These are phyloP conservation scores for Rhinichthys osculus DNA, from an alignment of 2,797 vertebrate genomes.

Conservation along the genomic window DNA sequence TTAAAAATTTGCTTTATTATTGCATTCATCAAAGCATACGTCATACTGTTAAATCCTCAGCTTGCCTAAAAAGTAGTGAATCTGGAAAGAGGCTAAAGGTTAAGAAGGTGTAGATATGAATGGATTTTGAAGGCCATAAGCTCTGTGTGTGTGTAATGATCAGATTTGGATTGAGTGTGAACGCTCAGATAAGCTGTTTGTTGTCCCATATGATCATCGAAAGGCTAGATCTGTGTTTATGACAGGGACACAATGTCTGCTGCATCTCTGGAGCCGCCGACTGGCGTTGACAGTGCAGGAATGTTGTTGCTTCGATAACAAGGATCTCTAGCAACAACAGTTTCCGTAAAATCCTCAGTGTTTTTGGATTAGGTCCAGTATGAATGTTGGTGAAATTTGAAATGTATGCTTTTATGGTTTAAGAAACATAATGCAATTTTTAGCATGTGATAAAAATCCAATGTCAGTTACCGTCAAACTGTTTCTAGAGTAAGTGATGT, in stretches of 20 bases:
- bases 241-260: conserved; percentile 28
- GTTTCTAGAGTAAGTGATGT: neutral
- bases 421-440: neutral
- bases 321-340: neutral
- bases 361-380: neutral
- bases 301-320: conserved; percentile 50
- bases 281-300: conserved; percentile 24
- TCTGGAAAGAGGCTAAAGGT: conserved; percentile 7
- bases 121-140: neutral
- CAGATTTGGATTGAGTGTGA: neutral
- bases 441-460: neutral
- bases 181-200: neutral
- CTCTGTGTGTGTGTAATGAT: neutral
- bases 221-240: conserved; percentile 32
- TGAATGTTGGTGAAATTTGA: neutral
- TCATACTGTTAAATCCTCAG: neutral
- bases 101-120: conserved; percentile 19
- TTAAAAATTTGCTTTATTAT: conserved; percentile 26
- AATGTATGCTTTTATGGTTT: neutral
- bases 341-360: neutral
- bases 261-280: neutral
- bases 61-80: conserved; percentile 9
- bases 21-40: neutral
- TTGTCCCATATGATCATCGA: neutral
- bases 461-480: neutral